phyloP scores from a whole-genome alignment of 2,888 invertebrate species.

The Synergus laeviventris region DNA sequence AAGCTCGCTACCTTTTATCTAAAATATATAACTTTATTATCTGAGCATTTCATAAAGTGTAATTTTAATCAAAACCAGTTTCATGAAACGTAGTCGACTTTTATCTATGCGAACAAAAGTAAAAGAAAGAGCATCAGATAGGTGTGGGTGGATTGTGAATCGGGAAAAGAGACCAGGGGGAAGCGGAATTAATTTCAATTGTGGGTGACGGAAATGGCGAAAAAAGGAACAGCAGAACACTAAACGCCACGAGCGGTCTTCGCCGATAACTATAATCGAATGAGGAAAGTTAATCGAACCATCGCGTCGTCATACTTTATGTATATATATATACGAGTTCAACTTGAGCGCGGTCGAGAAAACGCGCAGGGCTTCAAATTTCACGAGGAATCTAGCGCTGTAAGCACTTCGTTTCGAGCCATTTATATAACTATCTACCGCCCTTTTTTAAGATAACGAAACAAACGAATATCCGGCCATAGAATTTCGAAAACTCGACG shows the following conservation, averaged over 20 bases:
- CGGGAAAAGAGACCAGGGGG: slow-evolving; percentile 31
- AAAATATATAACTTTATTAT: not conserved
- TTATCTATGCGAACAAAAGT: slow-evolving; percentile 22
- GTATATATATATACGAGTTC: slow-evolving; percentile 33
- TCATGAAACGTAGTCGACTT: slow-evolving; percentile 31
- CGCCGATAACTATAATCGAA: slow-evolving; percentile 47
- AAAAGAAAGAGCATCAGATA: slow-evolving; percentile 20
- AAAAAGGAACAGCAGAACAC: slow-evolving; percentile 31
- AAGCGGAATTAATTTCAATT: slow-evolving; percentile 40
- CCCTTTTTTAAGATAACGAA: not conserved
- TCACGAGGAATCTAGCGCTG: slow-evolving; percentile 23
- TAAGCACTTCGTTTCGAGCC: slow-evolving; percentile 17
- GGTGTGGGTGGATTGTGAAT: slow-evolving; percentile 22
- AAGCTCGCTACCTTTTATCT: not conserved
- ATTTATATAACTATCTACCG: not conserved
- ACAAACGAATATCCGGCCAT: not conserved
- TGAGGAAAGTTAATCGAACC: slow-evolving; percentile 49
- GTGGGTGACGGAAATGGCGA: slow-evolving; percentile 39
- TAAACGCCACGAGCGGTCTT: slow-evolving; percentile 37
- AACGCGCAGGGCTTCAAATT: slow-evolving; percentile 16
- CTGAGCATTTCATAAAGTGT: not conserved
- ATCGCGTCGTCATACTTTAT: slow-evolving; percentile 27
- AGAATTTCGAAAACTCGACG: too few relatives aligned
- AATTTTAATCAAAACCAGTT: slow-evolving; percentile 34
- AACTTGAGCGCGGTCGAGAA: slow-evolving; percentile 18